These are phyloP conservation scores for Tragulus kanchil DNA, from an alignment of 2,113 vertebrate species.

Conservation along the genomic window DNA sequence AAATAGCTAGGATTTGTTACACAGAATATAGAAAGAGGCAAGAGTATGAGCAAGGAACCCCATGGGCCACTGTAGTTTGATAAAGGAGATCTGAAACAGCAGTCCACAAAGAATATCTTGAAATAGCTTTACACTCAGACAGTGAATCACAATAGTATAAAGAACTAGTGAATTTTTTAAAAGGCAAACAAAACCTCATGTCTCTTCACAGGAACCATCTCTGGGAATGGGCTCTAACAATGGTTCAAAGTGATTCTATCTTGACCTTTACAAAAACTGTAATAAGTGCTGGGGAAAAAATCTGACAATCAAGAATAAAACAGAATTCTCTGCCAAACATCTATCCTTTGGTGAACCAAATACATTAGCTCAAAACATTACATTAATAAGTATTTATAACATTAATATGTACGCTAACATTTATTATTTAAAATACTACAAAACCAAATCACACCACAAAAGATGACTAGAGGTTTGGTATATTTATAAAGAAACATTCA, in stretches of 20 bases:
- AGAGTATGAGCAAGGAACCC: conserved; percentile 68
- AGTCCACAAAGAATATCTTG: conserved; percentile 81
- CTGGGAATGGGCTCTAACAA: conserved; percentile 69
- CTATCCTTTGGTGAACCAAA: conserved; percentile 60
- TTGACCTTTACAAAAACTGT: conserved; percentile 78
- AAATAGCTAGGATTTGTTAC: conserved; percentile 69
- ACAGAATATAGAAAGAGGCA: conserved; percentile 40
- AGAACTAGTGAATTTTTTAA: conserved; percentile 81
- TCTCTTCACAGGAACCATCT: conserved; percentile 81
- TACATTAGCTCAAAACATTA: conserved; percentile 39
- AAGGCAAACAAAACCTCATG: conserved; percentile 82
- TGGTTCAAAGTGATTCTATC: conserved; percentile 78
- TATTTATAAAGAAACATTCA: conserved; percentile 24
- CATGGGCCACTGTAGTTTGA: conserved; percentile 61
- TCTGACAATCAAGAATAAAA: conserved; percentile 66
- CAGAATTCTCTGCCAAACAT: conserved; percentile 65
- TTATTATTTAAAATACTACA: conserved; percentile 20
- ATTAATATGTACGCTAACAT: neutral
- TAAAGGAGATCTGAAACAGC: conserved; percentile 79
- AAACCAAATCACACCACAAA: neutral
- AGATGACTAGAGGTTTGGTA: neutral
- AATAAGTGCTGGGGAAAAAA: conserved; percentile 69
- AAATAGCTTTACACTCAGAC: conserved; percentile 83
- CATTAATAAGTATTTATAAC: neutral
- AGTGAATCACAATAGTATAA: conserved; percentile 80